Base-by-base conservation (phyloP, 2,113 vertebrate genomes). In the Circaetus gallicus region DNA sequence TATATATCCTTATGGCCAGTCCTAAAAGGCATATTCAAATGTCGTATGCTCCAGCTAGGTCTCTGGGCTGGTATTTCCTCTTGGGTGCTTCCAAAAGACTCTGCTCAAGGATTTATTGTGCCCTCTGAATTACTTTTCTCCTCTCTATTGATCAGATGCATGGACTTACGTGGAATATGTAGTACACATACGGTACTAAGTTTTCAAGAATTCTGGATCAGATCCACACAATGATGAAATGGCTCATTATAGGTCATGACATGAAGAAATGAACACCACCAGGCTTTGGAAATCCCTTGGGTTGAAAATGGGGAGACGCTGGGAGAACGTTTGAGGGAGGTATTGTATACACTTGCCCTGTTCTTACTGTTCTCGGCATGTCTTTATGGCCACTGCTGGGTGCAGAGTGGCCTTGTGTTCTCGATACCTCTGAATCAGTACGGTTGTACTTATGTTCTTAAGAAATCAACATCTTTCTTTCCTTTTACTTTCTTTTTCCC, bases 121-220 rank as follows among this genome's bases (percentile, higher is more conserved):
- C 21, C 16, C 10, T 67, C 56, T 79, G 56, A 59, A 79, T 38
- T 59, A 61, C 2, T 84, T 67, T 81, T 62, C 32, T 70, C 34
- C 42, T 71, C 43, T 67, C 9, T 73, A 1, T 43, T 85, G 47
- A 55, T 24, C 5, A 47, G 36, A 34, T 28, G 16, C 16, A n/a
- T 1, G 0, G 8, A 65, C 11, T 69, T 6, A 8, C 9, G 15
- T 40, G 16, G 21, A 82, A 34, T 45, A 56, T 6, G 9, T 22
- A 32, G 12, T 18, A 22, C 3, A 9, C 10, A 32, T 63, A 3
- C 1, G 0, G 19, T 53, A 14, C 17, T 34, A 65, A 58, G 5
- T 42, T 56, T 74, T 93, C n/a, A 55, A 12, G 42, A 66, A 52
- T 5, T 24, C 9, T 66, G 47, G 36, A 62, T 34, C 82, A 53